phyloP scores from a whole-genome alignment of 2,888 invertebrate species.

The Drosophila vallismaia region DNA sequence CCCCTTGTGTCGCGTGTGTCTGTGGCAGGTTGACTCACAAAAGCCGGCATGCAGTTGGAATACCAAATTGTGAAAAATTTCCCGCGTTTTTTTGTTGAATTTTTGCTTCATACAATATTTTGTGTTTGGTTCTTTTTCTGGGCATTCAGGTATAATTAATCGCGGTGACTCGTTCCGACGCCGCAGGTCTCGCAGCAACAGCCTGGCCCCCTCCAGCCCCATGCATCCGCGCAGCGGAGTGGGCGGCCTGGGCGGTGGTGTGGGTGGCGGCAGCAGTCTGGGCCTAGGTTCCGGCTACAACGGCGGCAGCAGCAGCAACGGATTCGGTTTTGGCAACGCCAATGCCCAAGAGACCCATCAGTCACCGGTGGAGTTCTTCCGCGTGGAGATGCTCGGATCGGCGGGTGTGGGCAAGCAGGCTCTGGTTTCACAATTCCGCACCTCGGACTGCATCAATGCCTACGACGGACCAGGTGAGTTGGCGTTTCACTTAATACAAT shows the following conservation, averaged over 20 bases:
- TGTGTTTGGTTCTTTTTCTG: background rate
- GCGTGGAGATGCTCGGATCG: conserved; percentile 91
- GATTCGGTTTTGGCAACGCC: conserved; percentile 52
- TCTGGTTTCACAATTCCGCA: conserved; percentile 94
- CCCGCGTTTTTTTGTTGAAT: background rate
- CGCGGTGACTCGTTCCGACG: conserved; percentile 96
- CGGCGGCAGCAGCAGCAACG: conserved; percentile 64
- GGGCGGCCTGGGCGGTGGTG: conserved; percentile 52
- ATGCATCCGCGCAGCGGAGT: conserved; percentile 83
- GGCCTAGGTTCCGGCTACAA: conserved; percentile 61
- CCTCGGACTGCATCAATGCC: conserved; percentile 96
- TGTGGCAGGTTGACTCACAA: conserved; percentile 12
- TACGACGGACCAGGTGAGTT: conserved; percentile 92
- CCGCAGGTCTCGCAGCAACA: conserved; percentile 92
- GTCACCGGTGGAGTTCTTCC: conserved; percentile 86
- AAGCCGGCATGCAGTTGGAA: conserved; percentile 37
- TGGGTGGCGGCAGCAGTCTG: conserved; percentile 56
- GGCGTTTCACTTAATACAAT: background rate
- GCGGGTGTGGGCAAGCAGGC: conserved; percentile 94
- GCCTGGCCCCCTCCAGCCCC: conserved; percentile 88
- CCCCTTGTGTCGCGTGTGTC: conserved; percentile 22
- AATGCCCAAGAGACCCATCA: conserved; percentile 74
- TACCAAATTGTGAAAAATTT: conserved; percentile 26
- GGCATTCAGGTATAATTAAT: conserved; percentile 91
- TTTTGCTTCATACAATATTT: conserved; percentile 2